A percentile compares a stretch with the other conserved stretches of the same genome.
phyloP scores from a whole-genome alignment of 2,113 vertebrate genomes.

The Neodon shergylaensis region DNA sequence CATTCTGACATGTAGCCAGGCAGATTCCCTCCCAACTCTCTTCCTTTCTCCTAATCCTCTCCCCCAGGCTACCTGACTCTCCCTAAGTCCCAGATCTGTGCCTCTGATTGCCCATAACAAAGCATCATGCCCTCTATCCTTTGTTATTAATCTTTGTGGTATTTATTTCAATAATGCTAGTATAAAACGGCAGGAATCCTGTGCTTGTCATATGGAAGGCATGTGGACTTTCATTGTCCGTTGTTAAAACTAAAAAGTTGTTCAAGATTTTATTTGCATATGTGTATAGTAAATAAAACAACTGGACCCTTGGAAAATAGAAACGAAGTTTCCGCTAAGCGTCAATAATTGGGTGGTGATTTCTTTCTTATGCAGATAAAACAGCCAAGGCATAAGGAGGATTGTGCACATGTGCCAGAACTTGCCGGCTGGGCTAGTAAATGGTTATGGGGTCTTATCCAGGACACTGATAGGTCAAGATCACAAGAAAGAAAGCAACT shows the following conservation, averaged over 20 bases:
- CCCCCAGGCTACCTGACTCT: neutral
- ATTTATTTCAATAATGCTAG: constrained; percentile 42
- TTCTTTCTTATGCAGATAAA: constrained; percentile 19
- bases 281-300: constrained; percentile 59
- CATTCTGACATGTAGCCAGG: neutral
- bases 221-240: constrained; percentile 48
- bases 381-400: neutral
- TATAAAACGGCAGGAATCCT: constrained; percentile 32
- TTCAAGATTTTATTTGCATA: constrained; percentile 34
- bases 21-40: neutral
- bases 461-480: constrained; percentile 51
- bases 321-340: neutral
- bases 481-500: constrained; percentile 65
- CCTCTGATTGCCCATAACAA: constrained; percentile 38
- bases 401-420: neutral
- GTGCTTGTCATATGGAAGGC: constrained; percentile 50
- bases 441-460: neutral
- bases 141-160: constrained; percentile 51
- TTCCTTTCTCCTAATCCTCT: neutral
- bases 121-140: neutral
- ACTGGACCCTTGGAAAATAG: constrained; percentile 41
- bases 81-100: neutral
- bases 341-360: neutral
- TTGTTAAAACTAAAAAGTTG: constrained; percentile 52
- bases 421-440: neutral